Conservation (phyloP, 2,113 vertebrate species). For the Strigops habroptila region DNA sequence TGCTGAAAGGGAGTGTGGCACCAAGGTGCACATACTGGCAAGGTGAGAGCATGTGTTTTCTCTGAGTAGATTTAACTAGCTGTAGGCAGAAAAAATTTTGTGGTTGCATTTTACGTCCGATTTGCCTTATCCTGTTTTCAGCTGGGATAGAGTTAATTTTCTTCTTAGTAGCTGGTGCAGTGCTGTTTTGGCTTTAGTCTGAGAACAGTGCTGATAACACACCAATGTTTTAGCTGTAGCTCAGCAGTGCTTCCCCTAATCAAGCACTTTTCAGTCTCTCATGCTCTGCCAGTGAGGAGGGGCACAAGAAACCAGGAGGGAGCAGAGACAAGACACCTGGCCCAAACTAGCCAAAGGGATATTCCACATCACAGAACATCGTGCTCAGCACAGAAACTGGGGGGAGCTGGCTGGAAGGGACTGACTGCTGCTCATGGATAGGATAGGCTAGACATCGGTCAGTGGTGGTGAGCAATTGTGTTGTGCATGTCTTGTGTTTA, state of each 20-base stretch:
- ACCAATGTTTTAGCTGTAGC: background rate
- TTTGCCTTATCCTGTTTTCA: background rate
- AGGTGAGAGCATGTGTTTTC: background rate
- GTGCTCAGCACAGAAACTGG: background rate
- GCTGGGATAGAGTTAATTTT: background rate
- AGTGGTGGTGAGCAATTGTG: background rate
- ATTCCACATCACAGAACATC: background rate
- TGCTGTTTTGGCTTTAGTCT: background rate
- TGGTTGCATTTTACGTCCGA: rapidly evolving
- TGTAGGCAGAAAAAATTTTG: background rate
- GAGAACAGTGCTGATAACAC: background rate
- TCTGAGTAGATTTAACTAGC: rapidly evolving
- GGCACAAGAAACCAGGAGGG: background rate
- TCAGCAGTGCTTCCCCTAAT: background rate
- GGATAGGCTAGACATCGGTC: background rate
- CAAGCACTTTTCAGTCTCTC: background rate
- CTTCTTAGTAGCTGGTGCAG: background rate
- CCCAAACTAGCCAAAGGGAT: background rate
- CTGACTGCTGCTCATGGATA: background rate
- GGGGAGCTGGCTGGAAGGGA: background rate
- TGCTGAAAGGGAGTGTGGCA: background rate
- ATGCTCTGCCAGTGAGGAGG: background rate
- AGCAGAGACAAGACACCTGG: background rate
- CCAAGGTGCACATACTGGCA: rapidly evolving
- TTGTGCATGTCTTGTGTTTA: background rate